Evolutionary conservation across 2,797 vertebrate genomes (phyloP), one percentile per base, ranked within the genome.

Genomic region (Eptatretus atami): DNA sequence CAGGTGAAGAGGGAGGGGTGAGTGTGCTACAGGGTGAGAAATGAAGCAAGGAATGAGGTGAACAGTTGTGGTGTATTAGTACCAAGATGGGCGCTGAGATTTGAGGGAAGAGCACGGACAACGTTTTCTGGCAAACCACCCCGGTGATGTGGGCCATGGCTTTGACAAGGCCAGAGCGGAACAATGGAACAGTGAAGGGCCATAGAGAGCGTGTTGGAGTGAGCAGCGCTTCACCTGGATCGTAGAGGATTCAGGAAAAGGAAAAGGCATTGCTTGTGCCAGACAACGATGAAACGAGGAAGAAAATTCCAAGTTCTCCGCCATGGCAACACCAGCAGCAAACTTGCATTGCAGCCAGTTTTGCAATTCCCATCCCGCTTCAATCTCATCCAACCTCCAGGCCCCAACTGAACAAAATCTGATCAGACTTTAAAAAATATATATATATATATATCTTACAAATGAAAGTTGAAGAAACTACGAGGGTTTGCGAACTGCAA

Each of bases 101-200:
- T 71, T n/a, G 67, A 67, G 1, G 87, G 86, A 19, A 98, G 77
- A 15, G 90, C 82, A 19, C 90, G 75, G 9, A 87, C 84, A 63
- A 96, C 84, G 73, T 98, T 98, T 73, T 96, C 92, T 73, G 88
- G 70, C 6, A 96, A 76, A 2, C 90, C 92, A 0, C 90, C 92
- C 92, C 92, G 3, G 92, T 98, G 74, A 98, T 85, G 74, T 98
- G 90, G 24, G 87, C 86, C 15, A 77, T 85, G 57, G 85, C 86
- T 67, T 83, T 94, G 64, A 93, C 77, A 0, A 67, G 73, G 14
- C 86, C 82, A 1, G 80, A 80, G 66, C 73, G 81, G 54, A 98
- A 74, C 68, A 83, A 63, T 0, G 86, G 84, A 73, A 86, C 53
- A 98, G 78, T 14, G 76, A 72, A 13, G 75, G 79, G 65, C 82